Base-by-base conservation (phyloP, 64 coral and sea anemone species). In the Acropora tenuis region DNA sequence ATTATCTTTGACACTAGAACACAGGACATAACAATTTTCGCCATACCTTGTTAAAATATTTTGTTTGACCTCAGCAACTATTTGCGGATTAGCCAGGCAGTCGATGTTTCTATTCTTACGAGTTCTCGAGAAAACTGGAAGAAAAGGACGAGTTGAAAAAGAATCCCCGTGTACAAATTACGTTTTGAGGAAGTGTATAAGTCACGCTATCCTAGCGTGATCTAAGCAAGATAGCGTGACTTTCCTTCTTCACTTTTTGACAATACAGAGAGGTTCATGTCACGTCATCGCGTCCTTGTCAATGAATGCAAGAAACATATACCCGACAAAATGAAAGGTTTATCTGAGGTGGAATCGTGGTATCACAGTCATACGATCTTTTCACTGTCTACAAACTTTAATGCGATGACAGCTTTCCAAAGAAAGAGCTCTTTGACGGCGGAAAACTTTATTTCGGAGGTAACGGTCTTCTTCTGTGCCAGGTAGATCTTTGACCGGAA, bases 291-390 rank as follows among this genome's bases (percentile, higher is more conserved):
- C 60, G 4, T 77, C 18, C 17, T 77, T 47, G 2, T 17, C 15
- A 48, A 30, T 17, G 49, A 71, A 20, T 9, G 20, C 65, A 48
- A 5, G 42, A 69, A 85, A 9, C 18, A 48, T 4, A 85, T 43
- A n/a, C 12, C 11, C 13, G 42, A 68, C 58, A 84, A 83, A 68
- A 67, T 9, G 60, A 47, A 72, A 49, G 8, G 42, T 19, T 85
- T 85, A 85, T 85, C 82, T 84, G 47, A 8, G 15, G 16, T 85
- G 82, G 61, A 85, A 85, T 85, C 82, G 65, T 71, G 4, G 4
- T 71, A 71, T 71, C 68, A 20, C 19, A 8, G 18, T 19, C 4
- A 20, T 71, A 71, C 68, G 19, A 11, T 42, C 59, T 43, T 43
- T 43, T 69, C 53, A 83, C 30, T 30, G 17, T 45, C 17, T 49